Evolutionary conservation across 2,888 invertebrate genomes (phyloP).

Genomic region (Lepidochrysops patricia): DNA sequence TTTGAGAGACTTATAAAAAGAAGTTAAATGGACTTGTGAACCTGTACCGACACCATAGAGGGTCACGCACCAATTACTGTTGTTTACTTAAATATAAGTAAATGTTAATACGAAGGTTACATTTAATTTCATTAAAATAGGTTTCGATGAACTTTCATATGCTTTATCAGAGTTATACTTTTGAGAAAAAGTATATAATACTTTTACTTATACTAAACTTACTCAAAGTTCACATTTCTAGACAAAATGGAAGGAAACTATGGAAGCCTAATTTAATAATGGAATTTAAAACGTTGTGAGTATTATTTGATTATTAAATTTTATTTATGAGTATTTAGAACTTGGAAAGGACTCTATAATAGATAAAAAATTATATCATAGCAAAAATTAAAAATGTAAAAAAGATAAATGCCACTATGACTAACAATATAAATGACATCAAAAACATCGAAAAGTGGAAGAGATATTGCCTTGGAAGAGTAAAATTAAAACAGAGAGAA

Average conservation of each 20-base stretch:
- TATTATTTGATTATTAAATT: neutral
- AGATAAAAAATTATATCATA: neutral
- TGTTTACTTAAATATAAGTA: no score
- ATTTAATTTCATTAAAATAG: no score
- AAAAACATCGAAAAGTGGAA: neutral
- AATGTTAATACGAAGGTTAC: no score
- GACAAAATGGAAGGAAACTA: constrained; percentile 9
- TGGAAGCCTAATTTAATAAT: constrained; percentile 6
- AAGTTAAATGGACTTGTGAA: no score
- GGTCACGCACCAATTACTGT: no score
- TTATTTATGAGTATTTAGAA: neutral
- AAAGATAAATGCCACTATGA: neutral
- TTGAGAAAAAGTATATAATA: no score
- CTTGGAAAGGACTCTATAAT: neutral
- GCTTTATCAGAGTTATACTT: no score
- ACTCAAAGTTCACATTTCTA: neutral
- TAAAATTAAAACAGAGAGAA: neutral
- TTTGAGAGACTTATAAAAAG: no score
- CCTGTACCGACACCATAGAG: no score
- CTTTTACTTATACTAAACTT: neutral
- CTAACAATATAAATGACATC: neutral
- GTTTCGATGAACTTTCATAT: no score
- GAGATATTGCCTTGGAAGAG: neutral
- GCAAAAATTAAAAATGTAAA: neutral
- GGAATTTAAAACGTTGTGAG: neutral